These are phyloP conservation scores for Drosophila mauritiana DNA, from an alignment of 1,140 invertebrate genomes.

Conservation along the genomic window DNA sequence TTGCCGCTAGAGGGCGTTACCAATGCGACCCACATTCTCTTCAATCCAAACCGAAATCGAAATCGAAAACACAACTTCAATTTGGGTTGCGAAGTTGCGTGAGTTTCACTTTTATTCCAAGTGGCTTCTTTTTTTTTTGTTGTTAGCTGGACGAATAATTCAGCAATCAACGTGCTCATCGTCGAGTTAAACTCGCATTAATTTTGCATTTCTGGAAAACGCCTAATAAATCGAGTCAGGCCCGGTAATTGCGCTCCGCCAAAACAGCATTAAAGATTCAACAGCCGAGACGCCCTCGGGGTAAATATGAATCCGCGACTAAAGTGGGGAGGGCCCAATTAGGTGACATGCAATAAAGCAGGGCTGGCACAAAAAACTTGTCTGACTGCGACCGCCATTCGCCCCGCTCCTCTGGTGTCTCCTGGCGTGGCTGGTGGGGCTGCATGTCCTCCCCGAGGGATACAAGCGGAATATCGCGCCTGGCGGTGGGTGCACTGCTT, in stretches of 20 bases:
- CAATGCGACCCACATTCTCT: slow-evolving; percentile 32
- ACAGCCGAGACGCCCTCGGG: slow-evolving; percentile 38
- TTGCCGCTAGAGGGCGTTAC: slow-evolving; percentile 6
- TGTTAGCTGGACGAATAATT: slow-evolving; percentile 52
- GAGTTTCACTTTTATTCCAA: slow-evolving; percentile 60
- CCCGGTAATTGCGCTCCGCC: slow-evolving; percentile 41
- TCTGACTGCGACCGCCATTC: not conserved
- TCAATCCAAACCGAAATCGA: slow-evolving; percentile 18
- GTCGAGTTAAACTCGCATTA: slow-evolving; percentile 58
- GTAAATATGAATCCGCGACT: slow-evolving; percentile 47
- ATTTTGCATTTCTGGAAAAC: slow-evolving; percentile 68
- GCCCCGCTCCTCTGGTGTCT: not conserved
- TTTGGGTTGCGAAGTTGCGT: slow-evolving; percentile 44
- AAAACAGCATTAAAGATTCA: slow-evolving; percentile 62
- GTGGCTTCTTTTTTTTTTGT: slow-evolving; percentile 10
- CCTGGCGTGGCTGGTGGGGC: not conserved
- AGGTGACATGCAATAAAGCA: slow-evolving; percentile 68
- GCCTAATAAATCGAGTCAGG: slow-evolving; percentile 58
- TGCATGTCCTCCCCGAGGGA: slow-evolving; percentile 20
- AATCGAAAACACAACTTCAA: slow-evolving; percentile 32
- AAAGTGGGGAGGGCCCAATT: slow-evolving; percentile 50
- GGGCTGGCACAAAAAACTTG: slow-evolving; percentile 17
- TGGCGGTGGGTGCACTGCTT: slow-evolving; percentile 18
- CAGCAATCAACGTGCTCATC: slow-evolving; percentile 61
- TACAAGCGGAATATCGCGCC: not conserved